Evolutionary conservation across 2,888 invertebrate genomes (phyloP), one percentile per base, ranked within the genome.

Genomic region (Apotomis turbidana): DNA sequence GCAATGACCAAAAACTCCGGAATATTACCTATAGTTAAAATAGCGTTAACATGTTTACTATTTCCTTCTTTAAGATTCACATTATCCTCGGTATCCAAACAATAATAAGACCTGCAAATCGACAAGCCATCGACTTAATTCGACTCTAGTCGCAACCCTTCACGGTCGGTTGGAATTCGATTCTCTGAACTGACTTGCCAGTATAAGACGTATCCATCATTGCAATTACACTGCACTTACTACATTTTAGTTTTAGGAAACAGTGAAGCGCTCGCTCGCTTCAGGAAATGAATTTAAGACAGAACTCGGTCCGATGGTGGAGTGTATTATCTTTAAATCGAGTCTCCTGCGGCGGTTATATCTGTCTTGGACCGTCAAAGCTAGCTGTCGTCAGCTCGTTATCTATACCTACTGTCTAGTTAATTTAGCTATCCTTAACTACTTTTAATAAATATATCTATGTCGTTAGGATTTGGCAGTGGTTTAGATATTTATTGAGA

Each of bases 271-370:
- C 70, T 67, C 75, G 75, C 76, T 68, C 71, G 79, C 78, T 81
- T 78, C 81, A 78, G 81, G 82, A 85, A 85, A 85, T 83, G 80
- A 83, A 82, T 83, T 85, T 84, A 81, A 79, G 79, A 76, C 78
- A 73, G 70, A 78, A 76, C 77, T 79, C 74, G 61, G 74, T 77
- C 74, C 70, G 74, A 70, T 71, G 67, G 61, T 74, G 15, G 68
- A 70, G 58, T 66, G 58, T 61, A 68, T 75, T 70, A 61, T 72
- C 70, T 72, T 72, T 60, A 66, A 72, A 72, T 74, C 74, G 58
- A 74, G 62, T 74, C 71, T 67, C 62, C 55, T 58, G 61, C 60
- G 49, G 67, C 41, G 67, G 59, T 68, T 59, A 52, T 68, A 59
- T 66, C 70, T 51, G 41, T 12, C 55, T 62, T 71, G 41, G 55